Evolutionary conservation across 2,888 invertebrate genomes (phyloP).

Genomic region (Drosophila maculinotata): DNA sequence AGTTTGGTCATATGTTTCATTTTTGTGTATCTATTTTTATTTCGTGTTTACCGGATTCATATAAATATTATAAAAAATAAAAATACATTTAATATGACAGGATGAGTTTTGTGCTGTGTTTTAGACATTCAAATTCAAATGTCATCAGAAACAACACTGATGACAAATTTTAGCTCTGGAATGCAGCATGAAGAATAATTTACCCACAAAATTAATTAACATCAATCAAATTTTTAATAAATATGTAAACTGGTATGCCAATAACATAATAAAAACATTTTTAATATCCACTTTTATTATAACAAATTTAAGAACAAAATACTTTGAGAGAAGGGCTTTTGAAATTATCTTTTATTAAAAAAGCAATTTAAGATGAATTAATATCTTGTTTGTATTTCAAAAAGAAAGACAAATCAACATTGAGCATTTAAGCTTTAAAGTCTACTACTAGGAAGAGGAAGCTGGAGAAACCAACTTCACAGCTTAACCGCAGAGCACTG

Average conservation of each 20-base stretch:
- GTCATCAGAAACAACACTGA: slow-evolving; percentile 14
- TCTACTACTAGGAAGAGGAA: background rate
- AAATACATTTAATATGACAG: too few species aligned
- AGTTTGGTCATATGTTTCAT: slow-evolving; percentile 43
- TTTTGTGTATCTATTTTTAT: slow-evolving; percentile 3
- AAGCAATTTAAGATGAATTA: background rate
- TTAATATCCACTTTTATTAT: too few species aligned
- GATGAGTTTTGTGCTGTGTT: slow-evolving; percentile 26
- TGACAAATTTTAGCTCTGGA: background rate
- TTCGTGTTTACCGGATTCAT: slow-evolving; percentile 14
- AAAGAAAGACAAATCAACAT: background rate
- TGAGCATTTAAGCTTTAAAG: slow-evolving; percentile 1
- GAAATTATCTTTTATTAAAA: background rate
- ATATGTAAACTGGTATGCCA: too few species aligned
- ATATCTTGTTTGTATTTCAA: background rate
- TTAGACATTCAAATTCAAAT: slow-evolving; percentile 43
- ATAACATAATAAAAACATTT: background rate
- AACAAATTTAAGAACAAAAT: too few species aligned
- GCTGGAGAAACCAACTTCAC: slow-evolving; percentile 9
- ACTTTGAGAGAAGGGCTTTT: too few species aligned
- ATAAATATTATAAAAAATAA: slow-evolving; percentile 43
- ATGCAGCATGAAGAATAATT: slow-evolving; percentile 8
- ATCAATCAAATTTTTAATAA: background rate
- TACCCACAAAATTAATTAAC: background rate
- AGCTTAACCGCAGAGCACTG: slow-evolving; percentile 53